A percentile compares a stretch with the other conserved stretches of the same genome.
Evolutionary conservation across 2,797 vertebrate species (phyloP).

Genomic region (Dromococcyx pavoninus): DNA sequence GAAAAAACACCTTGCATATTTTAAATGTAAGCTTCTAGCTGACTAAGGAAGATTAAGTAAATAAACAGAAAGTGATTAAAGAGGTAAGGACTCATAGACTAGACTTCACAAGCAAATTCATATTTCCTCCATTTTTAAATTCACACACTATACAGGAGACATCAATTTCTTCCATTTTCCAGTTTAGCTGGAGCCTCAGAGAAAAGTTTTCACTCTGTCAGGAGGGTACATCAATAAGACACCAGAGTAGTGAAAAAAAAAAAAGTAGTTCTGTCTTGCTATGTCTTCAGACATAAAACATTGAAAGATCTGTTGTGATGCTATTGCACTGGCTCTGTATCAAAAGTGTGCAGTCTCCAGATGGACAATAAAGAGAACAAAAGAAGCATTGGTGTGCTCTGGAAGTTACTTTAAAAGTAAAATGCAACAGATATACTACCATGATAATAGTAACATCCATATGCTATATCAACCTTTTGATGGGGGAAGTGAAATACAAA

Average conservation of each 20-base stretch:
- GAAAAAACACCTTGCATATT: not conserved
- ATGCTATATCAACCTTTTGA: not conserved
- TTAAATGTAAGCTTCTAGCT: not conserved
- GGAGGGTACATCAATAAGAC: not conserved
- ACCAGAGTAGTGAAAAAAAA: not conserved
- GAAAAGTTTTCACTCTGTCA: not conserved
- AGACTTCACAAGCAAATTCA: not conserved
- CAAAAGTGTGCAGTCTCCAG: not conserved
- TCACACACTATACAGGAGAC: not conserved
- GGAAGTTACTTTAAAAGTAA: not conserved
- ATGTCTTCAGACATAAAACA: not conserved
- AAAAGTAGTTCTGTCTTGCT: not conserved
- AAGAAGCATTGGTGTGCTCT: not conserved
- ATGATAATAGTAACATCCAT: not conserved
- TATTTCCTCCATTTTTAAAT: not conserved
- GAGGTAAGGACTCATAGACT: not conserved
- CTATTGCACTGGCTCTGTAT: not conserved
- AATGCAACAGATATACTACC: not conserved
- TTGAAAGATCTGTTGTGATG: not conserved
- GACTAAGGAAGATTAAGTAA: not conserved
- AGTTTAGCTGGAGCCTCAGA: not conserved
- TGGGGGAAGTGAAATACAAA: not conserved
- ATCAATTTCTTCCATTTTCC: not conserved
- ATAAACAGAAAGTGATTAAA: not conserved
- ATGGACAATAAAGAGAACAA: not conserved